phyloP scores from a whole-genome alignment of 92 coral and sea anemone genomes.

The Palythoa heliodiscus region DNA sequence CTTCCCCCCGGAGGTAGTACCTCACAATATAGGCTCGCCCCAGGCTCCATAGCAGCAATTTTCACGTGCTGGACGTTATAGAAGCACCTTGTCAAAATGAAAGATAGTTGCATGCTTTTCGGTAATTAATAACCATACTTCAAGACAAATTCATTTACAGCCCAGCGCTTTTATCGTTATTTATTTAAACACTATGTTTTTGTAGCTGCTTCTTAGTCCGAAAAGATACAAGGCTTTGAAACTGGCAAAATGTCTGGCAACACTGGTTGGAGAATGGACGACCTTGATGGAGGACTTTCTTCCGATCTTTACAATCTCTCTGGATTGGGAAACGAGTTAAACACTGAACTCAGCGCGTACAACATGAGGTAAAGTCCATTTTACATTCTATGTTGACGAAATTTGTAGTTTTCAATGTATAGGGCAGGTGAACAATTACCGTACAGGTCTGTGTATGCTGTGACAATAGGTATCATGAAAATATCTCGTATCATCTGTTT shows the following conservation, averaged over 20 bases:
- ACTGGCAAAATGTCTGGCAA: conserved; percentile 56
- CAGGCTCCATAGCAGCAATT: neutral
- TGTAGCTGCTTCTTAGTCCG: neutral
- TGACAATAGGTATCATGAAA: too few relatives aligned
- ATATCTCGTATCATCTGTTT: too few relatives aligned
- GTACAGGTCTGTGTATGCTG: too few relatives aligned
- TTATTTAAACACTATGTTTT: neutral
- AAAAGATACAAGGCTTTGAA: neutral
- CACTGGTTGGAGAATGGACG: conserved; percentile 89
- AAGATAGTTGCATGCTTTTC: neutral
- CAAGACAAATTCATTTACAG: neutral
- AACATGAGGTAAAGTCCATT: conserved; percentile 79
- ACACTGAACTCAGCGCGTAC: conserved; percentile 81
- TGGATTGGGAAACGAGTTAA: conserved; percentile 91
- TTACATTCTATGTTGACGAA: neutral
- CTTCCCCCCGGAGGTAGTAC: too few relatives aligned
- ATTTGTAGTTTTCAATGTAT: neutral
- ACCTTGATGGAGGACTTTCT: conserved; percentile 77
- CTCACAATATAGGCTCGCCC: neutral
- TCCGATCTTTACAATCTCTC: conserved; percentile 89
- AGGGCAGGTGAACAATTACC: neutral
- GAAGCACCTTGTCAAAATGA: conserved; percentile 15
- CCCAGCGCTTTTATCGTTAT: neutral
- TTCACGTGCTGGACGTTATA: neutral
- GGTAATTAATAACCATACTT: neutral